phyloP scores from a whole-genome alignment of 1,140 invertebrate genomes.

The Papilio helenus region DNA sequence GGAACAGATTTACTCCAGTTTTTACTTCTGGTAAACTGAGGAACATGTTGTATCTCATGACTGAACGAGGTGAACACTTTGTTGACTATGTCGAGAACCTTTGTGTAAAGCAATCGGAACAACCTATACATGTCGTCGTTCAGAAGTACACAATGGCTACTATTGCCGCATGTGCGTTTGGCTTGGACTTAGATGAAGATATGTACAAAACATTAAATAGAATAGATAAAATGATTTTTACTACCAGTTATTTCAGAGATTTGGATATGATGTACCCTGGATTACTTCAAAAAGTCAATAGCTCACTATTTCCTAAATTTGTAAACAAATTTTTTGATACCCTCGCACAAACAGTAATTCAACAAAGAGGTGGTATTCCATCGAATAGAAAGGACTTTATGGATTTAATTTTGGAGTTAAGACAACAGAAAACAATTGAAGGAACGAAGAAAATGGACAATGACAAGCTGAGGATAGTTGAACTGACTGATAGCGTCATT shows the following conservation, averaged over 20 bases:
- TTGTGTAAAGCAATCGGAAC: too few species aligned
- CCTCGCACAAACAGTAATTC: conserved; percentile 42
- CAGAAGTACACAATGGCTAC: too few species aligned
- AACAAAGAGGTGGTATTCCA: conserved; percentile 37
- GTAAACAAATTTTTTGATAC: conserved; percentile 45
- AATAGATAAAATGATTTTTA: conserved; percentile 44
- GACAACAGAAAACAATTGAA: conserved; percentile 36
- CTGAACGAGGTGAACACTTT: too few species aligned
- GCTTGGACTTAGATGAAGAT: conserved; percentile 42
- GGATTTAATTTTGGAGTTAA: too few species aligned
- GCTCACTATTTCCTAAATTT: conserved; percentile 41
- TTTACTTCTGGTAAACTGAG: too few species aligned
- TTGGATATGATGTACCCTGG: conserved; percentile 52
- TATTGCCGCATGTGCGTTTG: conserved; percentile 39
- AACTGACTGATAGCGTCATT: too few species aligned
- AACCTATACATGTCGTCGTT: too few species aligned
- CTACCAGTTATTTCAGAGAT: conserved; percentile 40
- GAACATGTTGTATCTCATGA: too few species aligned
- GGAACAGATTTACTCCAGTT: too few species aligned
- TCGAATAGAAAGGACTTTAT: conserved; percentile 53
- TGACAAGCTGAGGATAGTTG: conserved; percentile 22
- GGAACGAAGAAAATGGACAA: conserved; percentile 1
- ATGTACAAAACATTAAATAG: conserved; percentile 34
- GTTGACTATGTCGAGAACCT: too few species aligned
- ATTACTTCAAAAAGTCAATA: conserved; percentile 41